phyloP scores from a whole-genome alignment of 2,888 invertebrate species.

The Chloroclysta siterata region DNA sequence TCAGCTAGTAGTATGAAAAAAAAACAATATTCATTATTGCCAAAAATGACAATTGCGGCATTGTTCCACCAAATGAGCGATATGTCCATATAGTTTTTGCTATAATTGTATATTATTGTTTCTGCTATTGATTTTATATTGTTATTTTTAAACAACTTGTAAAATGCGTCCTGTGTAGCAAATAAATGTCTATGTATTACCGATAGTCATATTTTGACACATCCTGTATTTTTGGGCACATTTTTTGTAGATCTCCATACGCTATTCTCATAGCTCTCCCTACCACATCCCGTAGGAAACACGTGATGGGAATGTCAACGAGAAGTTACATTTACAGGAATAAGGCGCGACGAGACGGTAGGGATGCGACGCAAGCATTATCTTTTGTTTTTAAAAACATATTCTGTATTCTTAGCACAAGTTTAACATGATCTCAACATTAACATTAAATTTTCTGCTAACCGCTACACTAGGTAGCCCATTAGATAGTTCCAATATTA shows the following conservation, averaged over 20 bases:
- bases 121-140: too few relatives aligned
- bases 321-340: slow-evolving; percentile 63
- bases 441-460: too few relatives aligned
- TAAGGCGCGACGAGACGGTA: slow-evolving; percentile 61
- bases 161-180: not conserved
- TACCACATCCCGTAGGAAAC: slow-evolving; percentile 74
- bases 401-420: slow-evolving; percentile 44
- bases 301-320: slow-evolving; percentile 71
- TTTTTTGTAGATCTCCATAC: slow-evolving; percentile 20
- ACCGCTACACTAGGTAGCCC: too few relatives aligned
- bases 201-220: not conserved
- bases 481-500: too few relatives aligned
- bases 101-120: too few relatives aligned
- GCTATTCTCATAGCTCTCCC: slow-evolving; percentile 27
- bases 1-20: too few relatives aligned
- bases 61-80: too few relatives aligned
- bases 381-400: slow-evolving; percentile 54
- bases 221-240: slow-evolving; percentile 3
- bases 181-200: too few relatives aligned
- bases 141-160: too few relatives aligned
- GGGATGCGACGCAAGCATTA: slow-evolving; percentile 68
- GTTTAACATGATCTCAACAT: not conserved
- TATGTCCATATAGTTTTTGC: too few relatives aligned
- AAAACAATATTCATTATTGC: too few relatives aligned
- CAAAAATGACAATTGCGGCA: too few relatives aligned